Percentiles rank a stretch among this genome's conserved stretches.
Evolutionary conservation across 2,797 vertebrate genomes (phyloP).

Genomic region (Sparidentex hasta): DNA sequence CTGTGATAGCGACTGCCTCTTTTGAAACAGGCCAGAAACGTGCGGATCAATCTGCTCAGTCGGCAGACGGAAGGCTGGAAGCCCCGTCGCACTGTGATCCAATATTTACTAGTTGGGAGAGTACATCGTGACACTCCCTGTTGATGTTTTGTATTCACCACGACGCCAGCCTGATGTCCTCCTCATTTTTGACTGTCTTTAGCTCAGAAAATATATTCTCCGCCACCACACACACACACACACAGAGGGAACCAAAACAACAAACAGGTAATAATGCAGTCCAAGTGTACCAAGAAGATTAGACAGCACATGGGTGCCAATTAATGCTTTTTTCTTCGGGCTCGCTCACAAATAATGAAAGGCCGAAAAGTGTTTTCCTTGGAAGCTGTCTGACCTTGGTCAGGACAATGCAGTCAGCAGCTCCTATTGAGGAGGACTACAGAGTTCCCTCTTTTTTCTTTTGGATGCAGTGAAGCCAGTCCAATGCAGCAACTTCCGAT

Average conservation of each 20-base stretch:
- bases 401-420: constrained; percentile 72
- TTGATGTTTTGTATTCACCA: constrained; percentile 73
- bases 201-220: constrained; percentile 21
- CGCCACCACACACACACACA: neutral
- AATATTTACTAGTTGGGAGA: constrained; percentile 79
- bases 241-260: constrained; percentile 27
- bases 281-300: constrained; percentile 61
- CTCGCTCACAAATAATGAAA: constrained; percentile 46
- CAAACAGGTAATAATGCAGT: constrained; percentile 40
- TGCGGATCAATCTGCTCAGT: constrained; percentile 78
- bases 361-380: constrained; percentile 52
- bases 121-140: constrained; percentile 70
- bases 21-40: constrained; percentile 73
- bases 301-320: constrained; percentile 49
- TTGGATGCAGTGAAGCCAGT: constrained; percentile 55
- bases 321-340: constrained; percentile 51
- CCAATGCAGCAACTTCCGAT: constrained; percentile 66
- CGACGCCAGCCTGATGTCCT: constrained; percentile 44
- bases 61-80: constrained; percentile 66
- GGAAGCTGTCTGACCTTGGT: constrained; percentile 76
- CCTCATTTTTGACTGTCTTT: constrained; percentile 50
- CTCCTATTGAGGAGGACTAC: constrained; percentile 46
- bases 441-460: constrained; percentile 51
- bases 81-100: constrained; percentile 73
- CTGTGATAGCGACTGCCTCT: constrained; percentile 68